These are phyloP conservation scores for Henricia sp. DNA, from an alignment of 53 echinoderm and acorn worm species.

Conservation along the genomic window DNA sequence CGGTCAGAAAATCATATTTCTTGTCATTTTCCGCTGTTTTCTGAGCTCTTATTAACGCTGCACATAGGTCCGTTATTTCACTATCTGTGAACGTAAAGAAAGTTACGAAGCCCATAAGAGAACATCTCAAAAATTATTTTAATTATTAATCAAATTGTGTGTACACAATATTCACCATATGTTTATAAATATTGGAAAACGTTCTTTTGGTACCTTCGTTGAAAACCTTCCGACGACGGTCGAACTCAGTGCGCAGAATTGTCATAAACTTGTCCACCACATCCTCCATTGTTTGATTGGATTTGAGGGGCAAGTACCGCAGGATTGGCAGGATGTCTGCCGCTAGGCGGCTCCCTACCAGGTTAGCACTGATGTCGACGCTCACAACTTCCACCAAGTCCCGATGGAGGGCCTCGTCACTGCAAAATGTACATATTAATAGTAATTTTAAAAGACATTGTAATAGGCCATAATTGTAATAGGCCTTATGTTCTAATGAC, in stretches of 20 bases:
- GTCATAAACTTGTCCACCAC: slow-evolving; percentile 30
- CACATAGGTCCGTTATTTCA: slow-evolving; percentile 27
- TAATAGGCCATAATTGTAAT: too few relatives aligned
- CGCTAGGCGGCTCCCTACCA: slow-evolving; percentile 27
- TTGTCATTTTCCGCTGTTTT: background rate
- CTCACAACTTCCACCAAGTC: background rate
- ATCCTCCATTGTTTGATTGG: slow-evolving; percentile 10
- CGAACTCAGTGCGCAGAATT: slow-evolving; percentile 5
- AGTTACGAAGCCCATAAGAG: too few relatives aligned
- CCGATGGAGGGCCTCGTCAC: slow-evolving; percentile 27
- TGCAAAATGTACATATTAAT: too few relatives aligned
- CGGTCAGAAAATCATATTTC: slow-evolving; percentile 24
- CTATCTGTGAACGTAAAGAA: slow-evolving; percentile 28
- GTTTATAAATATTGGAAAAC: too few relatives aligned
- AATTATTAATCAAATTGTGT: too few relatives aligned
- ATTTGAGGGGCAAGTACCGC: slow-evolving; percentile 9
- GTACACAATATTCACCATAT: too few relatives aligned
- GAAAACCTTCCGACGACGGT: slow-evolving; percentile 7
- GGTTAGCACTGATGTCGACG: slow-evolving; percentile 10
- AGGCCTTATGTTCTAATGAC: too few relatives aligned
- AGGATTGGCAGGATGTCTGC: slow-evolving; percentile 37
- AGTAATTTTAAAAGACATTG: too few relatives aligned
- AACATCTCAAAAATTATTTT: too few relatives aligned
- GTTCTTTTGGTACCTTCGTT: slow-evolving; percentile 37
- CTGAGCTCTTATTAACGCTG: slow-evolving; percentile 20